Evolutionary conservation across 2,797 vertebrate genomes (phyloP), one percentile per base, ranked within the genome.

Genomic region (Schizothorax lantsangensis): DNA sequence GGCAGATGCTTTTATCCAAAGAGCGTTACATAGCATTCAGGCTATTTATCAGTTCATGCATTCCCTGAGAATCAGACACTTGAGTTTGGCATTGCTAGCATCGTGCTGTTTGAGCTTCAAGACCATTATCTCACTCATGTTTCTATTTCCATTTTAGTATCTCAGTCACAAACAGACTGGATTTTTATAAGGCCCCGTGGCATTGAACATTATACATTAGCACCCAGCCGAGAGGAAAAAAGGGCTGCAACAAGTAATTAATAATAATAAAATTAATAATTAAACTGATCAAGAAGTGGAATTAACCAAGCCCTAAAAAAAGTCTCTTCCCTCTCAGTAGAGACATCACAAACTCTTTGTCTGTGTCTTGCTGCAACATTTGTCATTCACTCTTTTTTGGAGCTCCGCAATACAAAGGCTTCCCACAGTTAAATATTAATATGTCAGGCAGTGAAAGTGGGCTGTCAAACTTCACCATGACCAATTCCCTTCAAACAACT

Each of bases 361-460:
- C 45, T 54, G n/a, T 40, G 15, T 77, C 33, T 26, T 30, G 47
- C 38, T 80, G 12, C 43, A 73, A 26, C 4, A 17, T 36, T 81
- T 86, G 66, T 83, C 47, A 69, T 83, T 64, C 74, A n/a, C 19
- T 64, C 21, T 62, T n/a, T 71, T 30, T 78, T 59, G 38, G 21
- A 78, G 38, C 21, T 47, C 49, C 3, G 19, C 36, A n/a, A 64
- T 30, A 74, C 82, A 71, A 73, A 79, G 84, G 33, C 80, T 79
- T 78, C 15, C 43, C 49, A 71, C 40, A n/a, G 54, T 85, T 81
- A 83, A 72, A 79, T 78, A 86, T 83, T 74, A 26, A 79, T 57
- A 57, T 79, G 74, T 62, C 84, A 79, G 66, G 36, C 54, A 5
- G 54, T 64, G 84, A 85, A 77, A 85, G 84, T 85, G 72, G 52